phyloP scores from a whole-genome alignment of 2,113 vertebrate species.

The Anseranas semipalmata region DNA sequence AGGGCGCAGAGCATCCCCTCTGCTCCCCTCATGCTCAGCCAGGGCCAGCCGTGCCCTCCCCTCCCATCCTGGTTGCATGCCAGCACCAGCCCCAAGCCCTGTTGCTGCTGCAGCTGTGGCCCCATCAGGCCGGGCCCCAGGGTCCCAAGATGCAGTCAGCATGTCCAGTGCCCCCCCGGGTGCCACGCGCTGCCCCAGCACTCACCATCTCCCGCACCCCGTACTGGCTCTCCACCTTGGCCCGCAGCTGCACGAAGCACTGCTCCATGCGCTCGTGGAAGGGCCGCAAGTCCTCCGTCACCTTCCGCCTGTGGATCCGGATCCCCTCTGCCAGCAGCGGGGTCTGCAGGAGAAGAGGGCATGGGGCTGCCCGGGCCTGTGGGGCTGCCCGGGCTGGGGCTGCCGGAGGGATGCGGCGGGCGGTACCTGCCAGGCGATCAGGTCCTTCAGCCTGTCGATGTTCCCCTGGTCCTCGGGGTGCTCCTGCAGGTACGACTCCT shows the following conservation, averaged over 20 bases:
- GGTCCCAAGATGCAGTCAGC: too few species aligned
- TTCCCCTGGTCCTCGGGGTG: conserved; percentile 7
- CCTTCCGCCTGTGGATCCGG: conserved; percentile 49
- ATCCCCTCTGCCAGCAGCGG: conserved; percentile 64
- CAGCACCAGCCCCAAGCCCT: not conserved
- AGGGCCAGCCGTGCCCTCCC: not conserved
- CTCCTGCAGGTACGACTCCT: conserved; percentile 45
- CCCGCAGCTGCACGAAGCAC: conserved; percentile 57
- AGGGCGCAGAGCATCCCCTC: not conserved
- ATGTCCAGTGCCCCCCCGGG: too few species aligned
- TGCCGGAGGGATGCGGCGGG: rapidly evolving
- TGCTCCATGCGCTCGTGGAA: conserved; percentile 72
- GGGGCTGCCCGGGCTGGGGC: rapidly evolving
- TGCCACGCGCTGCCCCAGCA: rapidly evolving
- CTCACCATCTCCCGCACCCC: conserved; percentile 56
- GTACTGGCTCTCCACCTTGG: conserved; percentile 68
- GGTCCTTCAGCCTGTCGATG: conserved; percentile 62
- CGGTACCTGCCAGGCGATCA: conserved; percentile 69
- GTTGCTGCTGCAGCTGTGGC: not conserved
- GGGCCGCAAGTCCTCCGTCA: conserved; percentile 58
- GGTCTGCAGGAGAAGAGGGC: not conserved
- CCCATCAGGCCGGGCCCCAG: too few species aligned
- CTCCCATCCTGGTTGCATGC: not conserved
- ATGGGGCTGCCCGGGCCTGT: rapidly evolving
- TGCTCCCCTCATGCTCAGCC: not conserved